Evolutionary conservation across 2,113 vertebrate species (phyloP).

Genomic region (Apodemus sylvaticus): DNA sequence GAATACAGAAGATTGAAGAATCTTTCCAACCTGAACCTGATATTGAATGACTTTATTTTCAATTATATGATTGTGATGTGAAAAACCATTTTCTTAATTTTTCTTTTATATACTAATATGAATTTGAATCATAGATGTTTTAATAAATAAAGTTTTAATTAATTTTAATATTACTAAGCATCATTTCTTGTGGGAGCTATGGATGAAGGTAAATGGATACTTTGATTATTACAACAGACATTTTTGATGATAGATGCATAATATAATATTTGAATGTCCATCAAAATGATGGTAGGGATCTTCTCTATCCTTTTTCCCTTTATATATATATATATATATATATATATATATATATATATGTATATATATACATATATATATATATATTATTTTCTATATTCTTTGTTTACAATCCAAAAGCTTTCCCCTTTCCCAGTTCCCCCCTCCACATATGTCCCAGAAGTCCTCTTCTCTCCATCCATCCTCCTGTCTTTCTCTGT

Average conservation of each 20-base stretch:
- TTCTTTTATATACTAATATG: background rate
- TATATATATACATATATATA: too few relatives aligned
- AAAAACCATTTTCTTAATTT: background rate
- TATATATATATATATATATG: too few relatives aligned
- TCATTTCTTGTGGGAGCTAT: background rate
- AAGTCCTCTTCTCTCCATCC: too few relatives aligned
- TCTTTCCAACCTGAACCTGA: background rate
- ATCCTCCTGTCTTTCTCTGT: too few relatives aligned
- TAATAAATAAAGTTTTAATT: background rate
- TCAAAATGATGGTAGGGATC: background rate
- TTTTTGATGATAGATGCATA: slow-evolving; percentile 10
- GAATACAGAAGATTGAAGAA: background rate
- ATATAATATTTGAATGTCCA: background rate
- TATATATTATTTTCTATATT: too few relatives aligned
- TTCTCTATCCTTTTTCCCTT: background rate
- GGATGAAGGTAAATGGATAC: background rate
- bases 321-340: too few relatives aligned
- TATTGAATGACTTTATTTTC: background rate
- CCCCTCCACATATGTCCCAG: too few relatives aligned
- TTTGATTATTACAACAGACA: background rate
- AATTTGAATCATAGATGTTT: slow-evolving; percentile 14
- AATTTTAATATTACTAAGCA: background rate
- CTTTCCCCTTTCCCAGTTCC: too few relatives aligned
- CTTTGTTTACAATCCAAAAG: too few relatives aligned
- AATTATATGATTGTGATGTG: background rate